A percentile compares a stretch with the other conserved stretches of the same genome.
Conservation (phyloP, 2,797 vertebrate genomes). For the Eremophila alpestris region DNA sequence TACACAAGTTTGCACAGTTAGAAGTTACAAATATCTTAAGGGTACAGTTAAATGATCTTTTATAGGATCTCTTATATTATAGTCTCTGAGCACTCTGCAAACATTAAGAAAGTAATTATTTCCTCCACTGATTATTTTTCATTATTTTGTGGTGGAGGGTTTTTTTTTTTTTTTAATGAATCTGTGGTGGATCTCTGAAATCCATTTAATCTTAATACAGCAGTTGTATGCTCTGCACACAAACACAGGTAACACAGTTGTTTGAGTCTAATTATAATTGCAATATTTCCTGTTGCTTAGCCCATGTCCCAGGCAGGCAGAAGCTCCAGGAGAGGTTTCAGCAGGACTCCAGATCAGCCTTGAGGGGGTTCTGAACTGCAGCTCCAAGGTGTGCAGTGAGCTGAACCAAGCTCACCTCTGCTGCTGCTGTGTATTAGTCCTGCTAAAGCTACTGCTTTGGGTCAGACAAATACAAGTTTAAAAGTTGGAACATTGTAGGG, state of each 20-base stretch:
- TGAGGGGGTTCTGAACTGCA: not conserved
- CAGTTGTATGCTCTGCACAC: not conserved
- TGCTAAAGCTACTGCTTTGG: not conserved
- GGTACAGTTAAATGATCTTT: not conserved
- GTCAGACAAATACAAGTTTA: not conserved
- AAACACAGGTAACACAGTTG: not conserved
- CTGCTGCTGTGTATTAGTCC: not conserved
- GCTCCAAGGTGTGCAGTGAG: not conserved
- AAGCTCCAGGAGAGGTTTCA: not conserved
- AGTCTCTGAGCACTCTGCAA: not conserved
- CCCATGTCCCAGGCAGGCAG: not conserved
- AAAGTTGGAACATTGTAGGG: not conserved
- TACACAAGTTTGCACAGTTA: not conserved
- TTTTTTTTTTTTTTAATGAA: not conserved
- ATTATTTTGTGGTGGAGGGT: not conserved
- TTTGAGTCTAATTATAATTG: not conserved
- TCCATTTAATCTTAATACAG: not conserved
- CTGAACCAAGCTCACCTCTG: not conserved
- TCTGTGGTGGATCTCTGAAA: not conserved
- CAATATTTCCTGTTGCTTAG: not conserved
- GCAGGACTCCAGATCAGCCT: not conserved
- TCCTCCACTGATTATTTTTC: not conserved
- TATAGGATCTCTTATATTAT: not conserved
- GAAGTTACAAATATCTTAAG: not conserved
- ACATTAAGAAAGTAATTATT: not conserved